These are phyloP conservation scores for Pseudochaenichthys georgianus DNA, from an alignment of 2,797 vertebrate species.

Conservation along the genomic window DNA sequence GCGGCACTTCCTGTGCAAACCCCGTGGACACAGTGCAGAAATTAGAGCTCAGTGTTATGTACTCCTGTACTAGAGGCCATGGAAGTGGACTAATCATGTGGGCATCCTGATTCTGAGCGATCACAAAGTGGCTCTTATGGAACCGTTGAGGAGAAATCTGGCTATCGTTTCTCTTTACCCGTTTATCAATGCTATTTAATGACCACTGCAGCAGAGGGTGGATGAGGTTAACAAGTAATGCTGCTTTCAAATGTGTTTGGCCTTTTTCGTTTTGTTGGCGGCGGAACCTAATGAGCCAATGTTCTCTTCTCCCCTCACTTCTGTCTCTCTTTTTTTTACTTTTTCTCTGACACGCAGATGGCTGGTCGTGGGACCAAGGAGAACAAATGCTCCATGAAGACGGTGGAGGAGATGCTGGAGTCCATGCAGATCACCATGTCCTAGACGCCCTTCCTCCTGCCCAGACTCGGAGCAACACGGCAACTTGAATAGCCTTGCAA, in stretches of 20 bases:
- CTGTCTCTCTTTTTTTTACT: constrained; percentile 13
- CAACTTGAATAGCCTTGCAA: constrained; percentile 72
- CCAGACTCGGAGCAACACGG: constrained; percentile 51
- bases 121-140: constrained; percentile 56
- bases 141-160: constrained; percentile 55
- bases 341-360: constrained; percentile 83
- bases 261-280: constrained; percentile 38
- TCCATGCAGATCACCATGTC: constrained; percentile 98
- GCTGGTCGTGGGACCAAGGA: constrained; percentile 96
- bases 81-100: constrained; percentile 66
- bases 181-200: constrained; percentile 40
- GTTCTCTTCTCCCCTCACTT: constrained; percentile 29
- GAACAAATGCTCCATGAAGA: constrained; percentile 95
- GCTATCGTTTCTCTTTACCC: constrained; percentile 50
- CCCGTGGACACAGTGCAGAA: constrained; percentile 52
- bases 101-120: constrained; percentile 49
- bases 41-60: constrained; percentile 52
- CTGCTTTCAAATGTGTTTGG: constrained; percentile 35
- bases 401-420: constrained; percentile 99
- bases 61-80: constrained; percentile 62
- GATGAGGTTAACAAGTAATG: constrained; percentile 25
- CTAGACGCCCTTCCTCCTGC: constrained; percentile 78
- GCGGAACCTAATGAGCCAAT: constrained; percentile 50
- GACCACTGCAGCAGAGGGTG: constrained; percentile 22
- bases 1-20: constrained; percentile 66